Evolutionary conservation across 1,140 invertebrate species (phyloP).

Genomic region (Elysia chlorotica): DNA sequence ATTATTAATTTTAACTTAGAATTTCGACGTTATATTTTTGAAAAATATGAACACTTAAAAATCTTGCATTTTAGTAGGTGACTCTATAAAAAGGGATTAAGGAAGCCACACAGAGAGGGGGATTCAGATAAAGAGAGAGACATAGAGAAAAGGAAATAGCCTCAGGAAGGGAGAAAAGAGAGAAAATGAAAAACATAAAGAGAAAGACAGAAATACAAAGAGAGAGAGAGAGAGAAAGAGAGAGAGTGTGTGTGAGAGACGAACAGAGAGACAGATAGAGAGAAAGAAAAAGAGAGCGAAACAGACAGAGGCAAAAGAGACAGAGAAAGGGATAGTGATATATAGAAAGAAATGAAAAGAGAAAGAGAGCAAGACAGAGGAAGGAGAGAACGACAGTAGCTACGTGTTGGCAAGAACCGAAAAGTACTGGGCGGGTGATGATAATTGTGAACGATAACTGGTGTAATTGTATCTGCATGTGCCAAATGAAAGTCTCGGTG

Average conservation of each 20-base stretch:
- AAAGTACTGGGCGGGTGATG: no score
- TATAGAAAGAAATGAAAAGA: not conserved
- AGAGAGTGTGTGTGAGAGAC: not conserved
- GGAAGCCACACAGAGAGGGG: not conserved
- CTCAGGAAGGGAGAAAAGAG: constrained; percentile 2
- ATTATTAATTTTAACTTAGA: no score
- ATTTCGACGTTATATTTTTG: no score
- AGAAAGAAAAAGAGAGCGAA: not conserved
- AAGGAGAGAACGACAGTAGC: not conserved
- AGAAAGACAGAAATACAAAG: not conserved
- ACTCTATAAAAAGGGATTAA: no score
- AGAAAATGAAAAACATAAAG: not conserved
- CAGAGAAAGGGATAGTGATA: not conserved
- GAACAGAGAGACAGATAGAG: not conserved
- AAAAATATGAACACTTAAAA: no score
- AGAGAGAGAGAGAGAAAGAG: not conserved
- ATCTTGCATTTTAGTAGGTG: no score
- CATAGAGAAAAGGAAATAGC: not conserved
- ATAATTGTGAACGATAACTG: no score
- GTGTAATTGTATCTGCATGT: no score
- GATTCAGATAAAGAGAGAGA: not conserved
- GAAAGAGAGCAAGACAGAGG: no score
- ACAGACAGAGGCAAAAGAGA: not conserved
- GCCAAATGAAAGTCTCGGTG: no score
- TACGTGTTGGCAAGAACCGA: no score